Conservation (phyloP, 2,797 vertebrate species). For the Siniperca scherzeri region DNA sequence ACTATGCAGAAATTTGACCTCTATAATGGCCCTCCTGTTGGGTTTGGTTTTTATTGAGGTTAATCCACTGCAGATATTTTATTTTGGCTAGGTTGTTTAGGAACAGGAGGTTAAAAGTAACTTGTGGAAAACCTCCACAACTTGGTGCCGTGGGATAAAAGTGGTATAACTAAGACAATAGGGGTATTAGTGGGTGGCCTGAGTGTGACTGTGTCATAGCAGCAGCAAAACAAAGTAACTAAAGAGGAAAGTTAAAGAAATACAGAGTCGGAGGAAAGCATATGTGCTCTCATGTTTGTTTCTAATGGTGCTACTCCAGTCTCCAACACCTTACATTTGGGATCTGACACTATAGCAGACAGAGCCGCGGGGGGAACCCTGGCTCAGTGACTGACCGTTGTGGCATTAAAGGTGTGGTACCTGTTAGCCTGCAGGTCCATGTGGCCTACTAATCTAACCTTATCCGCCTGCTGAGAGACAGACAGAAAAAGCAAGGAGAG, state of each 20-base stretch:
- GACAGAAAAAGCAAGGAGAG: constrained; percentile 51
- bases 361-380: constrained; percentile 61
- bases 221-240: constrained; percentile 8
- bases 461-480: constrained; percentile 78
- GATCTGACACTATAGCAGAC: constrained; percentile 52
- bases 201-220: constrained; percentile 30
- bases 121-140: neutral
- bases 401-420: constrained; percentile 85
- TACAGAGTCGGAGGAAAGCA: neutral
- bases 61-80: constrained; percentile 39
- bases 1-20: constrained; percentile 49
- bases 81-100: constrained; percentile 25
- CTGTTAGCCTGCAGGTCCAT: constrained; percentile 75
- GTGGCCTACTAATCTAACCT: constrained; percentile 83
- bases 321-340: constrained; percentile 39
- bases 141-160: neutral
- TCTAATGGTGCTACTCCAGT: constrained; percentile 15
- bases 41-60: constrained; percentile 38
- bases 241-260: neutral
- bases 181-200: constrained; percentile 22
- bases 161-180: neutral
- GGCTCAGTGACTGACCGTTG: constrained; percentile 83
- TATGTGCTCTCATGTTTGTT: constrained; percentile 16
- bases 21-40: constrained; percentile 23
- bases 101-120: neutral